These are phyloP conservation scores for Steatornis caripensis DNA, from an alignment of 2,113 vertebrate species.

Conservation along the genomic window DNA sequence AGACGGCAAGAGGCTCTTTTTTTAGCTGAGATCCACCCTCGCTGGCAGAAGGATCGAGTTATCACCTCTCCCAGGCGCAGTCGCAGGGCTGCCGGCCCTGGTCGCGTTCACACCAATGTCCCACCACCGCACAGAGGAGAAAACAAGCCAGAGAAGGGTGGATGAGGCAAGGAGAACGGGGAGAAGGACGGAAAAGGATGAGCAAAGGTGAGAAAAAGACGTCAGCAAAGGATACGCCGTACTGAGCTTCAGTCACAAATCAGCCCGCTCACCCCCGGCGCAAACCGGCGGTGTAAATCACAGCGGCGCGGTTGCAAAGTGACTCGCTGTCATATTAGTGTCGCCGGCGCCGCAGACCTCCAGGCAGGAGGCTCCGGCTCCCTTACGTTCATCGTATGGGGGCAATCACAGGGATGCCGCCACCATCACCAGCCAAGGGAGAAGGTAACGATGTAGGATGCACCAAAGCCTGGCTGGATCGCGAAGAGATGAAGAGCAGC, in stretches of 20 bases:
- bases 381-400: rapidly evolving
- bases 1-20: not conserved
- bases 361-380: not conserved
- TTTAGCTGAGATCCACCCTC: not conserved
- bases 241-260: not conserved
- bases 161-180: not conserved
- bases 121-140: not conserved
- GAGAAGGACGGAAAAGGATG: not conserved
- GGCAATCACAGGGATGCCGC: not conserved
- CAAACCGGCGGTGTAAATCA: not conserved
- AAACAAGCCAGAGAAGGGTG: not conserved
- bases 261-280: not conserved
- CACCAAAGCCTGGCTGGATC: not conserved
- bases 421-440: rapidly evolving
- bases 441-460: not conserved
- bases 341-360: not conserved
- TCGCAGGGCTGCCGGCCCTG: not conserved
- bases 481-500: not conserved
- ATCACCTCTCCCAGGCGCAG: not conserved
- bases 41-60: not conserved
- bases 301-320: not conserved
- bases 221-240: rapidly evolving
- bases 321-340: rapidly evolving
- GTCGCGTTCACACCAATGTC: rapidly evolving
- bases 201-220: not conserved